A percentile compares a stretch with the other conserved stretches of the same genome.
phyloP scores from a whole-genome alignment of 2,797 vertebrate species.

The Ceryle rudis region DNA sequence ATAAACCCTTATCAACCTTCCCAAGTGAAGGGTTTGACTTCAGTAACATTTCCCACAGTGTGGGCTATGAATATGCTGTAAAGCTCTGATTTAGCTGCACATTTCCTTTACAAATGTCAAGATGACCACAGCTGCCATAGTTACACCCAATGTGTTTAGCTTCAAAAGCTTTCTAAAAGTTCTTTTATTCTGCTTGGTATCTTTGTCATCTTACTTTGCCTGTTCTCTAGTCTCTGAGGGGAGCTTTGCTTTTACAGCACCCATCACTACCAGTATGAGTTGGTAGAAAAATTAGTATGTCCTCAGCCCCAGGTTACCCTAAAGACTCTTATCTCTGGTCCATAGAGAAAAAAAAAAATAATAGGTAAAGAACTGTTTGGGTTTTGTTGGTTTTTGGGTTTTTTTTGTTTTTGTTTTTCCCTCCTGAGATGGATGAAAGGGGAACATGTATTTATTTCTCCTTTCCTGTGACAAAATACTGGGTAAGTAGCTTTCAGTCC shows the following conservation, averaged over 20 bases:
- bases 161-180: background rate
- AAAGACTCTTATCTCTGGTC: background rate
- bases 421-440: background rate
- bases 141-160: background rate
- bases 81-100: background rate
- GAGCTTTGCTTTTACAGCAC: background rate
- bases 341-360: background rate
- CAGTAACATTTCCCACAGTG: background rate
- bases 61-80: background rate
- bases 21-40: background rate
- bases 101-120: background rate
- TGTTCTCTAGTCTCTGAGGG: background rate
- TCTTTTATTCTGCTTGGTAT: background rate
- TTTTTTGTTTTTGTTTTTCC: too few relatives aligned
- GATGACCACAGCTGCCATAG: accelerated
- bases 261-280: background rate
- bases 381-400: too few relatives aligned
- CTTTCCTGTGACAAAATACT: background rate
- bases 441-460: background rate
- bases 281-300: background rate
- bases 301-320: background rate
- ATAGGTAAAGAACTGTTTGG: background rate
- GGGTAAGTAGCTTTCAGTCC: conserved; percentile 35
- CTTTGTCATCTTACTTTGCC: background rate
- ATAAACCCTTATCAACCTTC: background rate